Base-by-base conservation (phyloP, 2,888 invertebrate species). In the Mellilla xanthometata region DNA sequence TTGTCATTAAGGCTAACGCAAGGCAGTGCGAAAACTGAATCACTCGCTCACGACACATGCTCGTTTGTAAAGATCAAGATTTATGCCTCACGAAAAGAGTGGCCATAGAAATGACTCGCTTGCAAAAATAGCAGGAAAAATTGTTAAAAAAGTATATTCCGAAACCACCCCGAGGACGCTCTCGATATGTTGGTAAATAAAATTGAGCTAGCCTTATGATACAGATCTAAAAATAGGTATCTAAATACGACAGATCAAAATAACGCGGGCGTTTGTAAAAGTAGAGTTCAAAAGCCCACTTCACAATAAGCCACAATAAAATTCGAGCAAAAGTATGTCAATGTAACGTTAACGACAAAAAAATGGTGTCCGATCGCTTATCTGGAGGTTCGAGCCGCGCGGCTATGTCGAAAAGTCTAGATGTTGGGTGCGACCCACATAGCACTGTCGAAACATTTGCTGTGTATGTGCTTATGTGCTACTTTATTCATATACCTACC, bases 351-450 rank as follows among this genome's bases (percentile, higher is more conserved):
- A 72, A 70, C 63, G 65, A 72, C 66, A 68, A 71, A 73, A n/a
- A 70, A 72, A 59, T 63, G 65, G 61, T 62, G 60, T 64, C 58
- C 57, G 61, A 63, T 65, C 65, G 71, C 60, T 70, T 69, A 69
- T 67, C 71, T 66, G 61, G 54, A 53, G 60, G 51, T 58, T 54
- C 54, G 35, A 24, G 26, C 34, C 54, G 60, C 42, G 24, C 58
- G 54, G 66, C 70, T 67, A 60, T 73, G 76, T 79, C 75, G 77
- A 79, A 81, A 79, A 77, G 63, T 74, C 74, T 77, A 76, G 73
- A 73, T 60, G 64, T 55, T 62, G 68, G 68, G 62, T 67, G 67
- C 61, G 72, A 78, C 81, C 81, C 65, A 82, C 79, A 76, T 79
- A 59, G 62, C 62, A 52, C 65, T 79, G 72, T 73, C 72, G 77